Evolutionary conservation across 2,888 invertebrate species (phyloP).

Genomic region (Zele albiditarsus): DNA sequence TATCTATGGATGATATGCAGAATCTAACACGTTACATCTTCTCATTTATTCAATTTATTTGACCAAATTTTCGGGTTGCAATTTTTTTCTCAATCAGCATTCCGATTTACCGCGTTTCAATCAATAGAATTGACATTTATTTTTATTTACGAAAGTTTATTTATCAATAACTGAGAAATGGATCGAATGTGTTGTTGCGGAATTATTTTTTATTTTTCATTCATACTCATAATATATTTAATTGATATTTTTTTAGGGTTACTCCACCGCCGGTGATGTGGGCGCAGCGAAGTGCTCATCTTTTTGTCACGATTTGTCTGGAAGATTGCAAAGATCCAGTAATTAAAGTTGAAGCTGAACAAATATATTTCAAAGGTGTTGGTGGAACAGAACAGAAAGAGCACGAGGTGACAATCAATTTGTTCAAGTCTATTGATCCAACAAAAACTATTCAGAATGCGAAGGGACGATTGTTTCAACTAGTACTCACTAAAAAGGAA

Average conservation of each 20-base stretch:
- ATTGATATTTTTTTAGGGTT: slow-evolving; percentile 70
- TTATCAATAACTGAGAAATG: too few relatives aligned
- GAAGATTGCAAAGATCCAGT: slow-evolving; percentile 91
- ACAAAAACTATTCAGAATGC: slow-evolving; percentile 84
- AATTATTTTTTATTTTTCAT: background rate
- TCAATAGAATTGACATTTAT: too few relatives aligned
- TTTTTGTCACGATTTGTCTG: slow-evolving; percentile 92
- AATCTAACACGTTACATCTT: too few relatives aligned
- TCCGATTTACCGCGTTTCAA: too few relatives aligned
- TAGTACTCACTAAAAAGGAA: slow-evolving; percentile 80
- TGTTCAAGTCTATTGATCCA: slow-evolving; percentile 87
- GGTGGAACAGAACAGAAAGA: slow-evolving; percentile 88
- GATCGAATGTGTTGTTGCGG: too few relatives aligned
- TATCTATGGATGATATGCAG: too few relatives aligned
- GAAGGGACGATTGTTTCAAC: slow-evolving; percentile 84
- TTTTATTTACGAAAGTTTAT: too few relatives aligned
- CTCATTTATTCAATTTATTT: too few relatives aligned
- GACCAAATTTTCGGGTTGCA: too few relatives aligned
- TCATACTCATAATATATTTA: background rate
- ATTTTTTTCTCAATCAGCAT: too few relatives aligned
- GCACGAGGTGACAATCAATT: slow-evolving; percentile 90
- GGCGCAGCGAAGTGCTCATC: slow-evolving; percentile 90
- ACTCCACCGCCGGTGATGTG: slow-evolving; percentile 90
- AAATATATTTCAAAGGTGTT: slow-evolving; percentile 87
- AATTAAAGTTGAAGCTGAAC: slow-evolving; percentile 79